Evolutionary conservation across 2,797 vertebrate species (phyloP).

Genomic region (Arctocebus calabarensis): DNA sequence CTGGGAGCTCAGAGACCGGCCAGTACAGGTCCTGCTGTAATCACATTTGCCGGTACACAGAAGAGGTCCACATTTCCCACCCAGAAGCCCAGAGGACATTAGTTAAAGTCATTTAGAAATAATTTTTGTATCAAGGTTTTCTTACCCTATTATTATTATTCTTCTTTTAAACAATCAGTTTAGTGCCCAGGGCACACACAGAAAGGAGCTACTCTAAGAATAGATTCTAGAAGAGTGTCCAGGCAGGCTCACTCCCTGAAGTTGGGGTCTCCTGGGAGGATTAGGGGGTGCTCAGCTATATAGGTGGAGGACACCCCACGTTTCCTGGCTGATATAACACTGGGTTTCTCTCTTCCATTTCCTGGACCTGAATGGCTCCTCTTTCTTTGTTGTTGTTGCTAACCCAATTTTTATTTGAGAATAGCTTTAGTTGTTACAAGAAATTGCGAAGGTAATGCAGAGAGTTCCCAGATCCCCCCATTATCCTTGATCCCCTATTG

Average conservation of each 20-base stretch:
- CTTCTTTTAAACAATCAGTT: constrained; percentile 72
- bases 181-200: constrained; percentile 37
- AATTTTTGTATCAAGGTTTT: constrained; percentile 66
- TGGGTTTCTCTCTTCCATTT: not conserved
- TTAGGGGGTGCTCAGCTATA: not conserved
- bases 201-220: constrained; percentile 38
- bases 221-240: not conserved
- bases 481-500: not conserved
- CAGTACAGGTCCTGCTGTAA: constrained; percentile 54
- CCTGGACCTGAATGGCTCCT: not conserved
- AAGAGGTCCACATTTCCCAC: constrained; percentile 49
- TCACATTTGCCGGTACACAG: constrained; percentile 67
- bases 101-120: constrained; percentile 79
- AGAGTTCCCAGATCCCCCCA: not conserved
- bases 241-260: not conserved
- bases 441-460: not conserved
- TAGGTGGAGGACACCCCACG: not conserved
- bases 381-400: not conserved
- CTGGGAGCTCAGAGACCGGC: constrained; percentile 46
- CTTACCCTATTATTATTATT: constrained; percentile 70
- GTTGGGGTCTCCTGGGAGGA: not conserved
- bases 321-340: not conserved
- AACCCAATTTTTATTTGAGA: not conserved
- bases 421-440: not conserved
- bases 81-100: constrained; percentile 77